Conservation (phyloP, 1,140 invertebrate species). For the Pogonus chalceus region DNA sequence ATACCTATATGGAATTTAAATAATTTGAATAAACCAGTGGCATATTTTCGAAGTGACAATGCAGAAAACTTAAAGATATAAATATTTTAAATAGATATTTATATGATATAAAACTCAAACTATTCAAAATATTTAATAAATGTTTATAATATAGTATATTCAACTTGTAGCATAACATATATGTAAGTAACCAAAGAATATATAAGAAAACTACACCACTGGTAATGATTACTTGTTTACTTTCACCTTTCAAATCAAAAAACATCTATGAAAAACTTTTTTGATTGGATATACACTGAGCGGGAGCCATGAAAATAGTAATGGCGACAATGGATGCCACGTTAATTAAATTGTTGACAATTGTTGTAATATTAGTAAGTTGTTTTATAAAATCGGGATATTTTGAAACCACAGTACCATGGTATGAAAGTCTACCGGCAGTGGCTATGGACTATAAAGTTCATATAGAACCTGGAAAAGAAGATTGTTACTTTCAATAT, state of each 20-base stretch:
- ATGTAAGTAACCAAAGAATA: neutral
- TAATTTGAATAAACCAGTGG: too few species aligned
- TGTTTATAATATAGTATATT: too few species aligned
- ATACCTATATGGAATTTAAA: too few species aligned
- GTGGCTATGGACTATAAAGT: constrained; percentile 93
- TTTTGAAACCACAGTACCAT: constrained; percentile 38
- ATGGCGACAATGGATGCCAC: neutral
- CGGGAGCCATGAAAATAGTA: neutral
- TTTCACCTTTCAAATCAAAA: neutral
- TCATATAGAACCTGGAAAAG: constrained; percentile 85
- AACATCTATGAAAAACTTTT: neutral
- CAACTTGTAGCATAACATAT: too few species aligned
- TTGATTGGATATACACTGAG: neutral
- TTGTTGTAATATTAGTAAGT: neutral
- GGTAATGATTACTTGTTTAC: neutral
- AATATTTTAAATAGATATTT: too few species aligned
- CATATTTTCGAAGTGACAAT: too few species aligned
- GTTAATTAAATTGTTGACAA: neutral
- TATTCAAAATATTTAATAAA: too few species aligned
- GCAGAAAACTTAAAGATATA: too few species aligned
- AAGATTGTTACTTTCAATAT: constrained; percentile 91
- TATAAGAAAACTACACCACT: neutral
- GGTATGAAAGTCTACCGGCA: constrained; percentile 75
- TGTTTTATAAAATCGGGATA: too few species aligned
- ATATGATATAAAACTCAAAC: too few species aligned